Base-by-base conservation (phyloP, 2,113 vertebrate species). In the Melanostigma gelatinosum region DNA sequence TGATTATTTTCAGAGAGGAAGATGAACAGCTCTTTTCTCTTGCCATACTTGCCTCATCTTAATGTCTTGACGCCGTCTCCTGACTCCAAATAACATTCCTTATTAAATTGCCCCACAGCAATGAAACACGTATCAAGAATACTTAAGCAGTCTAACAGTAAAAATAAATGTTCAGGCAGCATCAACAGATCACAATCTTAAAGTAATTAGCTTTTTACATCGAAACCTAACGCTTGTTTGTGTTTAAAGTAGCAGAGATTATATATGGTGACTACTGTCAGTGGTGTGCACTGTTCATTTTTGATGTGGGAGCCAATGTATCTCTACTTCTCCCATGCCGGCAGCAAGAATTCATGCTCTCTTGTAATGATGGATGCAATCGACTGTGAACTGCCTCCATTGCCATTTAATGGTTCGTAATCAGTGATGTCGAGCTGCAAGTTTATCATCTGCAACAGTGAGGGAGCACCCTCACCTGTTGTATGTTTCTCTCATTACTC, bases 371-470 rank as follows among this genome's bases (percentile, higher is more conserved):
- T 82, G 60, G 62, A 93, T 89, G 80, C 74, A 69, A 75, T 54
- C 58, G 76, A 77, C 81, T 74, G 61, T 20, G 34, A 88, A 88
- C 73, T 70, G 34, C 81, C 50, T 89, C 64, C 24, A 70, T 82
- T 84, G 75, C 83, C 71, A 69, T 88, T 89, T 88, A 93, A 93
- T 87, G 69, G 88, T 85, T 90, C 79, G 81, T 88, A 91, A 93
- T 93, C 85, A 90, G 82, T 88, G 64, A 85, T 77, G 79, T 84
- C 32, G 76, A 58, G 85, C 72, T n/a, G 72, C 78, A 85, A 68
- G 85, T 92, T 91, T 72, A 93, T 91, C 88, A 92, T 87, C 79
- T 15, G 46, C 79, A 82, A 78, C 85, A 72, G 74, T 71, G 72
- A 86, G 44, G 58, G 80, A 86, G 80, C 50, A 32, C 32, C 32